Evolutionary conservation across 2,113 vertebrate genomes (phyloP).

Genomic region (Chauna torquata): DNA sequence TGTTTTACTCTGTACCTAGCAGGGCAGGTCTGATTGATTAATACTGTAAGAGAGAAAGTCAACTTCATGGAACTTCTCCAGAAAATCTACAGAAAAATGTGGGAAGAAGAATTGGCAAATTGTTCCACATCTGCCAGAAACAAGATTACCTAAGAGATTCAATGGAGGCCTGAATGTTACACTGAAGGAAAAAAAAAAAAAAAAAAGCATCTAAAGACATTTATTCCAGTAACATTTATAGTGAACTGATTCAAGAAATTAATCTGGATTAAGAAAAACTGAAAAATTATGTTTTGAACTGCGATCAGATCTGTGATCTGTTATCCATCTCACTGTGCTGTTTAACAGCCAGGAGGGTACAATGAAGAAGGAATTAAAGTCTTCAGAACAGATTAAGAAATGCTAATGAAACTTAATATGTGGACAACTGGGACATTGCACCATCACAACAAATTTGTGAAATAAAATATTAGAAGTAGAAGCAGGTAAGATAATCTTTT

Average conservation of each 20-base stretch:
- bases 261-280: not conserved
- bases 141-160: not conserved
- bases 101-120: not conserved
- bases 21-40: not conserved
- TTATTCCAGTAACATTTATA: not conserved
- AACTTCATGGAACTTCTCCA: not conserved
- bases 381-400: not conserved
- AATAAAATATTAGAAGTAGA: not conserved
- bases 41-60: not conserved
- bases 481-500: not conserved
- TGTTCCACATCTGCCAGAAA: not conserved
- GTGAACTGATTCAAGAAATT: not conserved
- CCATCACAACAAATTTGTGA: not conserved
- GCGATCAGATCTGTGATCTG: not conserved
- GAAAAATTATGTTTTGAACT: not conserved
- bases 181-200: not conserved
- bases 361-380: not conserved
- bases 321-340: not conserved
- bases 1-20: not conserved
- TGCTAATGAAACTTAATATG: not conserved
- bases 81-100: not conserved
- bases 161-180: not conserved
- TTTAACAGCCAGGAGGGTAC: not conserved
- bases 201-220: not conserved
- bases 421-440: rapidly evolving